A percentile compares a stretch with the other conserved stretches of the same genome.
These are phyloP conservation scores for Ceratosolen solmsi DNA, from an alignment of 1,140 invertebrate genomes.

Conservation along the genomic window DNA sequence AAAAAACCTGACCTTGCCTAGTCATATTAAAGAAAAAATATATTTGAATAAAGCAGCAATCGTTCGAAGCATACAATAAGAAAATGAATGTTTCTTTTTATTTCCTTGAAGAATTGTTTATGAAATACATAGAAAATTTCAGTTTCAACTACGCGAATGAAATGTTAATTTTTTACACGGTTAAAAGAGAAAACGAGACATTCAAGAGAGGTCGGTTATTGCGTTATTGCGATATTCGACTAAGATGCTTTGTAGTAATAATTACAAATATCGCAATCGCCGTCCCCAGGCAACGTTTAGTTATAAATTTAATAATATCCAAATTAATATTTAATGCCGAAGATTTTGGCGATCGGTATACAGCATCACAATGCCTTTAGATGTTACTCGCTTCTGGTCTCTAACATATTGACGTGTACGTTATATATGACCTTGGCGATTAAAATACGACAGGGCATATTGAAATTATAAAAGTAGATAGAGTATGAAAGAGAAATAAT, in stretches of 20 bases:
- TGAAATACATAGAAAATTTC: neutral
- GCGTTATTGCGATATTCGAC: too few species aligned
- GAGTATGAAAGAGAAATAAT: neutral
- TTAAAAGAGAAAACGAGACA: neutral
- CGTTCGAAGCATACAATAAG: neutral
- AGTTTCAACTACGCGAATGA: neutral
- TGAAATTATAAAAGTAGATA: neutral
- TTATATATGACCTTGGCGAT: neutral
- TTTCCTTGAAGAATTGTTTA: neutral
- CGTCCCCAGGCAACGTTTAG: too few species aligned
- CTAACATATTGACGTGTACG: neutral
- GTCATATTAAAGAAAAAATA: neutral
- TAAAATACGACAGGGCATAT: neutral
- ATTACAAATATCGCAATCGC: too few species aligned
- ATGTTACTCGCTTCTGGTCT: neutral
- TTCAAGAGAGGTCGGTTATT: neutral
- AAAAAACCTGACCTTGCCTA: neutral
- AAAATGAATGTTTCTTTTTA: neutral
- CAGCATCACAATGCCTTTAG: neutral
- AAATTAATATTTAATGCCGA: neutral
- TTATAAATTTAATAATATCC: neutral
- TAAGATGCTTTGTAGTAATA: too few species aligned
- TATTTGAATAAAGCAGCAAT: neutral
- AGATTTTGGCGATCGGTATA: neutral
- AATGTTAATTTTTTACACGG: neutral